Evolutionary conservation across 2,113 vertebrate species (phyloP), one percentile per base, ranked within the genome.

Genomic region (Genyomyrus donnyi): DNA sequence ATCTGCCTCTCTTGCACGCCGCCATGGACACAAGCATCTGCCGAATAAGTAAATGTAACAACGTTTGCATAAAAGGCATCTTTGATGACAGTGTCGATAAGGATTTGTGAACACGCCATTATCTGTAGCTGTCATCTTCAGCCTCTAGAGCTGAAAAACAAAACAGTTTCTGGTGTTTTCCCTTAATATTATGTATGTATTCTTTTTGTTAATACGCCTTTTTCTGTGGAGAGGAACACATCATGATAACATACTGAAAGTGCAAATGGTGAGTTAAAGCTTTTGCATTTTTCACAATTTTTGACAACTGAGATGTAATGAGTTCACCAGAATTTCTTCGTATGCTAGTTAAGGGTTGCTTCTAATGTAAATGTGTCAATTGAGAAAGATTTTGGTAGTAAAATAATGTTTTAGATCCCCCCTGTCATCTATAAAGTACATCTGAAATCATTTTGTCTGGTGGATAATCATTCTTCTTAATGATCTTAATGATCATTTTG

Each of bases 101-200:
- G n/a, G 31, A 83, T 83, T 31, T 10, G 27, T 49, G 21, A 56
- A 50, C 19, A 46, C 31, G 70, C 88, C 49, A 19, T 53, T 77
- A 83, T 83, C 74, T 89, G 21, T 83, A 31, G 77, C 39, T 31
- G 17, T 83, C 70, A 45, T 74, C 49, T 83, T 42, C 49, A 39
- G 53, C 74, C 62, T 80, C 86, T 58, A 52, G 74, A 48, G 45
- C 45, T 70, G 88, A 74, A 46, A 49, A 39, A 13, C 58, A 66
- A 66, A 66, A 66, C n/a, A 3, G 62, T 66, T 19, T 11, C 50
- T 3, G 21, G 10, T 31, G 52, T 50, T 27, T 87, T 19, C 85
- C 46, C 13, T 74, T 27, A 48, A 62, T 58, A 24, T 80, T 31
- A 88, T 90, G 86, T 27, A 88, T 90, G 90, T 90, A 42, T 53